A percentile compares a stretch with the other conserved stretches of the same genome.
These are phyloP conservation scores for Cephus nigrinus DNA, from an alignment of 2,888 invertebrate genomes.

Conservation along the genomic window DNA sequence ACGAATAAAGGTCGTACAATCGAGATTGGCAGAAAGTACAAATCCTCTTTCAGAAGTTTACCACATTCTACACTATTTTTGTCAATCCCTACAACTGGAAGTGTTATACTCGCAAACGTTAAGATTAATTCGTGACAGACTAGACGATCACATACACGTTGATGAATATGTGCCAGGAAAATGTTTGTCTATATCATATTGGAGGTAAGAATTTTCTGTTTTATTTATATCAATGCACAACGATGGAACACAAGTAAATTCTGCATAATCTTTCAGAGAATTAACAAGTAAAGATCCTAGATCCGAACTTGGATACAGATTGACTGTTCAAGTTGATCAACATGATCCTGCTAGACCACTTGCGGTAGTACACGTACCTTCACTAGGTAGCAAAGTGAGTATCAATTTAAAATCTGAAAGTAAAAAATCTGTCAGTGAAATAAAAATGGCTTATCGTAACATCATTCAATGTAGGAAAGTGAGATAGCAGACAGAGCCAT, in stretches of 20 bases:
- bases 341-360: slow-evolving; percentile 83
- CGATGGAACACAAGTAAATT: background rate
- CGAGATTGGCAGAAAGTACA: slow-evolving; percentile 83
- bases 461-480: slow-evolving; percentile 65
- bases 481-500: slow-evolving; percentile 83
- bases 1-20: slow-evolving; percentile 78
- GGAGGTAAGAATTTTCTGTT: slow-evolving; percentile 74
- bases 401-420: slow-evolving; percentile 63
- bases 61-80: slow-evolving; percentile 89
- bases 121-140: slow-evolving; percentile 85
- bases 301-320: slow-evolving; percentile 87
- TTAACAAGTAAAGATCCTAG: slow-evolving; percentile 77
- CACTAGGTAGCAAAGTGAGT: slow-evolving; percentile 75
- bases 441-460: background rate
- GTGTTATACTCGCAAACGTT: slow-evolving; percentile 89
- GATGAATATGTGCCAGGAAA: slow-evolving; percentile 93
- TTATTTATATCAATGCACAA: background rate
- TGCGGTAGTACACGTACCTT: slow-evolving; percentile 76
- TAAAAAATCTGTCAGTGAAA: slow-evolving; percentile 49
- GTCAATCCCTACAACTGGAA: slow-evolving; percentile 89
- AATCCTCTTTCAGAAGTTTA: slow-evolving; percentile 86
- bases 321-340: slow-evolving; percentile 89
- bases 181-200: slow-evolving; percentile 92
- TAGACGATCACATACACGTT: slow-evolving; percentile 89
- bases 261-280: slow-evolving; percentile 64